Base-by-base conservation (phyloP, 2,113 vertebrate genomes). In the Oryzias javanicus region DNA sequence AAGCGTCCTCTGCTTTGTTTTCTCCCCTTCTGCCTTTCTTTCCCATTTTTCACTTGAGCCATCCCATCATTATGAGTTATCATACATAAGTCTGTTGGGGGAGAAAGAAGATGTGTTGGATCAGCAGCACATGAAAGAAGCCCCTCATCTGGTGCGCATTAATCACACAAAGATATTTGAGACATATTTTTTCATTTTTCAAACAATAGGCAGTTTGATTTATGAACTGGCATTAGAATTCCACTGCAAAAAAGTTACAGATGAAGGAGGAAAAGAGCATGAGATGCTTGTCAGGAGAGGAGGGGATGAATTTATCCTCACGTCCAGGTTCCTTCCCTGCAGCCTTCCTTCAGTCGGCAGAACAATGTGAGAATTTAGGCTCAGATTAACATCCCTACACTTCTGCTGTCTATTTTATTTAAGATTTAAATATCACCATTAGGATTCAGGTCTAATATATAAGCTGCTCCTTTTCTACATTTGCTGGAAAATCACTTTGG, bases 191-290 rank as follows among this genome's bases (percentile, higher is more conserved):
- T 92, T 86, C 79, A 74, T 90, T 91, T 93, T 85, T 90, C 87
- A 88, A 91, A 94, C 92, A 94, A 94, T 93, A 84, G 91, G 81
- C 83, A 49, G 70, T 85, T 91, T 93, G 90, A 93, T 93, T 94
- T 93, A 95, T 91, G 90, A 82, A 78, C 77, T 86, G 82, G 89
- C 90, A 89, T 92, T 92, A 89, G 89, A 92, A 89, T 79, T 91
- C 93, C 91, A 91, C 73, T 88, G 91, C 83, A 82, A 78, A 89
- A 82, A 81, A 88, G 80, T 79, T 86, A 88, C 88, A 89, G 90
- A 91, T 86, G 89, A 92, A 90, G 88, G 86, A 90, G 90, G 89
- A 89, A 91, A 86, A 81, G 51, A 49, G 68, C 60, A 42, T 65
- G 79, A 83, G 84, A 83, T 72, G 81, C 87, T 86, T 77, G 44